phyloP scores from a whole-genome alignment of 2,888 invertebrate genomes.

The Himalopsyche tibetana region DNA sequence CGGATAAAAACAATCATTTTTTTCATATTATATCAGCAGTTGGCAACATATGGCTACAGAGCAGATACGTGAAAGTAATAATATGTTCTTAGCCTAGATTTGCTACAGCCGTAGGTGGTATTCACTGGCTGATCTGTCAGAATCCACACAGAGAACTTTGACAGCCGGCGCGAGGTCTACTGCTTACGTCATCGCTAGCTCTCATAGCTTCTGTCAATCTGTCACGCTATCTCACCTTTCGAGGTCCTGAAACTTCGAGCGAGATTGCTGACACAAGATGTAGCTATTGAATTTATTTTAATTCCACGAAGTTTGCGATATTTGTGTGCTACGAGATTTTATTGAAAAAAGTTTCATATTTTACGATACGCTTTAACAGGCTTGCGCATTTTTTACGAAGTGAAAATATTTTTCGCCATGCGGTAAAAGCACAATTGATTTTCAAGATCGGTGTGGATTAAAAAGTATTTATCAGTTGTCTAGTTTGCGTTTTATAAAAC shows the following conservation, averaged over 20 bases:
- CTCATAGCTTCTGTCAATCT: conserved; percentile 42
- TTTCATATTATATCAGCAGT: neutral
- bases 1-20: no score
- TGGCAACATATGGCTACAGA: neutral
- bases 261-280: conserved; percentile 17
- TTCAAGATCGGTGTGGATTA: no score
- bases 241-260: neutral
- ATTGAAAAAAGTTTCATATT: neutral
- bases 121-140: conserved; percentile 31
- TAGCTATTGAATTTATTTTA: conserved; percentile 23
- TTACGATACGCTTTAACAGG: neutral
- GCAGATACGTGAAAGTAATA: conserved; percentile 27
- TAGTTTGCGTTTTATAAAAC: no score
- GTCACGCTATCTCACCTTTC: conserved; percentile 38
- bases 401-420: no score
- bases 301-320: conserved; percentile 1
- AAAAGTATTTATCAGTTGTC: no score
- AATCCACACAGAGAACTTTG: conserved; percentile 22
- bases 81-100: neutral
- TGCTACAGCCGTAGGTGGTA: neutral
- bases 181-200: conserved; percentile 29
- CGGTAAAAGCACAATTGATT: no score
- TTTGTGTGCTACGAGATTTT: neutral
- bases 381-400: no score
- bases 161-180: conserved; percentile 40